Base-by-base conservation (phyloP, 2,113 vertebrate species). In the Esox niger region DNA sequence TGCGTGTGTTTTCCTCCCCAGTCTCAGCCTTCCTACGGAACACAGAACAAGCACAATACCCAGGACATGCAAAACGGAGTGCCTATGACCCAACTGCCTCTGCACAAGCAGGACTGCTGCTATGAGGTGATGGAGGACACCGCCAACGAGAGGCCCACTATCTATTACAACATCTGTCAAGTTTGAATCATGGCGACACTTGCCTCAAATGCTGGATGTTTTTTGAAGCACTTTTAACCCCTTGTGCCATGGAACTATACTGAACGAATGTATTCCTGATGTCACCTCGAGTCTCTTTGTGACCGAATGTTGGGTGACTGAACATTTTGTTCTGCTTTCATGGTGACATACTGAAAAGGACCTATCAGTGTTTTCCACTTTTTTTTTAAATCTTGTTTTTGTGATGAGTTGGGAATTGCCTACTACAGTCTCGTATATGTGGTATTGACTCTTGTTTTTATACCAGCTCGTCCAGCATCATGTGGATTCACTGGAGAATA, bases 161-260 rank as follows among this genome's bases (percentile, higher is more conserved):
- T 89, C 57, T 93, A 92, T 33, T 95, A 93, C 11, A 94, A 91
- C 86, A 90, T 95, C 84, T 95, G 93, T 10, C 93, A 94, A 84
- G 93, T 92, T 56, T 92, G 74, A 91, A 1, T 20, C 27, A 2
- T 1, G 17, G 55, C n/a, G 31, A 54, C 54, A 62, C 59, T n/a
- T 21, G 23, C 67, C 43, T 59, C 30, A 23, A 33, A 15, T 17
- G 26, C n/a, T 21, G 20, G 0, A 54, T 46, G 26, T n/a, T 6
- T 47, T 25, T 32, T 4, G 1, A 49, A 30, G n/a, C 46, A 4
- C 25, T 60, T 33, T 15, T 2, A 30, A 30, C 59, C 20, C 9
- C 57, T 32, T 25, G 62, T 31, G 62, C 62, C 62, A 47, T 49
- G 27, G 21, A 15, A 29, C 17, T 8, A 8, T 27, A 20, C 43